phyloP scores from a whole-genome alignment of 1,140 invertebrate species.

The Drosophila paulistorum region DNA sequence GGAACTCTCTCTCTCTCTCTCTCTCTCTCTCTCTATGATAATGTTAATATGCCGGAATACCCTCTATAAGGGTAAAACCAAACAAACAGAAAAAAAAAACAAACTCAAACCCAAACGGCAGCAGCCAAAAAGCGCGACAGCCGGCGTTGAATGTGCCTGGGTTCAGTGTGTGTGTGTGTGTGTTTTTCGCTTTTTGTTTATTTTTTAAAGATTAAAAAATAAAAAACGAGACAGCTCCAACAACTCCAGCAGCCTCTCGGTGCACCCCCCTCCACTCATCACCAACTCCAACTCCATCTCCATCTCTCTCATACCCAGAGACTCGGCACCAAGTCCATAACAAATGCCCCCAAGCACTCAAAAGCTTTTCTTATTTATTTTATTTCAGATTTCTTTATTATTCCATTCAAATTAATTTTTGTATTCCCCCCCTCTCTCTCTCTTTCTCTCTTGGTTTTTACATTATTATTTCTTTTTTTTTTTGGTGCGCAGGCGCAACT shows the following conservation, averaged over 20 bases:
- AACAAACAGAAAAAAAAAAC: slow-evolving; percentile 19
- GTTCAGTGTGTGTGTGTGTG: slow-evolving; percentile 14
- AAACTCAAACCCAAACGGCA: slow-evolving; percentile 39
- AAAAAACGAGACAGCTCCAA: slow-evolving; percentile 12
- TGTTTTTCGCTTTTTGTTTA: slow-evolving; percentile 51
- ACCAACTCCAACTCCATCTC: background rate
- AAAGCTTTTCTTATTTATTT: slow-evolving; percentile 61
- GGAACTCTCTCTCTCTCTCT: too few species aligned
- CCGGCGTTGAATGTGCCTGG: slow-evolving; percentile 50
- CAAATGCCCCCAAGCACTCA: slow-evolving; percentile 56
- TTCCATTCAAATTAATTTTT: slow-evolving; percentile 29
- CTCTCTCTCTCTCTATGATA: too few species aligned
- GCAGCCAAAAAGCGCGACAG: slow-evolving; percentile 50
- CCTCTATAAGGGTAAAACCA: background rate
- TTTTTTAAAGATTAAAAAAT: slow-evolving; percentile 56
- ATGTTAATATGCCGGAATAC: background rate
- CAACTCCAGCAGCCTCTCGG: background rate
- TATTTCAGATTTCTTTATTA: slow-evolving; percentile 59
- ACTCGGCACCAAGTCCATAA: slow-evolving; percentile 49
- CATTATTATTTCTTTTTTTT: background rate
- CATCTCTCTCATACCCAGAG: slow-evolving; percentile 2
- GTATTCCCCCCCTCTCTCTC: background rate
- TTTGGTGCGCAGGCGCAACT: slow-evolving; percentile 50
- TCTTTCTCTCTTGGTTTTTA: background rate
- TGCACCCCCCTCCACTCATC: background rate